A percentile compares a stretch with the other conserved stretches of the same genome.
phyloP scores from a whole-genome alignment of 2,797 vertebrate genomes.

The Synanceia verrucosa region DNA sequence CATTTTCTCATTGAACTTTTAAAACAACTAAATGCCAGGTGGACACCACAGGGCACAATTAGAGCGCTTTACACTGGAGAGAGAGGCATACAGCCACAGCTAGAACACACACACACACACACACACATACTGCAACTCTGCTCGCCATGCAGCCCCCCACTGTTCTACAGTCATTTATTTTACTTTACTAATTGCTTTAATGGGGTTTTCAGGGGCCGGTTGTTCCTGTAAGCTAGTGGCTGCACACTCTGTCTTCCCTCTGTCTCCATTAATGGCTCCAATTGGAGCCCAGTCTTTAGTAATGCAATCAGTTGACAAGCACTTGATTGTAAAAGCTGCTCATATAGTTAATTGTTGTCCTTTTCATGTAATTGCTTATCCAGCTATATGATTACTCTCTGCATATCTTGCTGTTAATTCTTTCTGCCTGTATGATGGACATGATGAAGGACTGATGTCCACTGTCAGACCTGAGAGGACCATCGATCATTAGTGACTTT shows the following conservation, averaged over 20 bases:
- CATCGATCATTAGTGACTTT: not conserved
- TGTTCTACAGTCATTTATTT: conserved; percentile 67
- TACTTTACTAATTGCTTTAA: conserved; percentile 69
- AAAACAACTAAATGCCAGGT: conserved; percentile 74
- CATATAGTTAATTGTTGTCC: conserved; percentile 62
- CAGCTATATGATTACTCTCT: conserved; percentile 37
- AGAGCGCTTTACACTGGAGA: conserved; percentile 62
- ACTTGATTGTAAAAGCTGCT: conserved; percentile 56
- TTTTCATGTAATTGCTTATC: conserved; percentile 49
- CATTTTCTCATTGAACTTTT: conserved; percentile 72
- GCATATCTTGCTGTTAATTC: not conserved
- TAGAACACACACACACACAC: conserved; percentile 10
- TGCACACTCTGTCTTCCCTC: conserved; percentile 35
- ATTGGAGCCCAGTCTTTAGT: conserved; percentile 51
- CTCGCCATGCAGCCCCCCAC: conserved; percentile 28
- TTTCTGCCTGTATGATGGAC: not conserved
- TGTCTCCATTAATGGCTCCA: conserved; percentile 48
- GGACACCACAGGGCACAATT: conserved; percentile 77
- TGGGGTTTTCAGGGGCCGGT: conserved; percentile 46
- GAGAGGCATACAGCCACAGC: not conserved
- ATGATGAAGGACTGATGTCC: not conserved
- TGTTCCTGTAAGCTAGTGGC: conserved; percentile 53
- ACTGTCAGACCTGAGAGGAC: not conserved
- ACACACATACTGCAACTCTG: conserved; percentile 13
- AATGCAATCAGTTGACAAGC: conserved; percentile 65